These are phyloP conservation scores for Solen grandis DNA, from an alignment of 1,140 invertebrate species.

Conservation along the genomic window DNA sequence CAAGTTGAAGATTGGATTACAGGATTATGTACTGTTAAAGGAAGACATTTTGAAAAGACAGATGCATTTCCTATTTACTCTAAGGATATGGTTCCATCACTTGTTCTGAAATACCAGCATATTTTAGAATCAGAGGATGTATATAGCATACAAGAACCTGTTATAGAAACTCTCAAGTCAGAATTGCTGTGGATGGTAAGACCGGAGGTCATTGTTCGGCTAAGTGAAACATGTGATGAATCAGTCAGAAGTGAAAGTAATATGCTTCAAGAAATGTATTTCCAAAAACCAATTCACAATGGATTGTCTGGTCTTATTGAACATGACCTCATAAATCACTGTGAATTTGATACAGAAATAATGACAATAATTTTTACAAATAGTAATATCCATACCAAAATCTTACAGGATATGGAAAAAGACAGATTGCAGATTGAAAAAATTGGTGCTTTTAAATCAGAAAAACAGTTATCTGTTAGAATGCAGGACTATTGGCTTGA, in stretches of 20 bases:
- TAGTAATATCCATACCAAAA: constrained; percentile 52
- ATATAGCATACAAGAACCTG: no score
- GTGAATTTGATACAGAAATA: no score
- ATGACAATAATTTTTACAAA: constrained; percentile 57
- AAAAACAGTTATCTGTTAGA: constrained; percentile 60
- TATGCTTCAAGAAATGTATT: constrained; percentile 49
- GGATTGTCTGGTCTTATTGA: constrained; percentile 47
- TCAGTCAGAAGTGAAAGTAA: no score
- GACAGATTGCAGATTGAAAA: constrained; percentile 48
- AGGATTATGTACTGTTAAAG: constrained; percentile 25
- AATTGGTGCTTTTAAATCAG: constrained; percentile 65
- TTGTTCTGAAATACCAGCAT: constrained; percentile 56
- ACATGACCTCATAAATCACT: not conserved
- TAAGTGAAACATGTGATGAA: no score
- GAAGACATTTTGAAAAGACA: constrained; percentile 17
- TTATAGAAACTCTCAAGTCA: no score
- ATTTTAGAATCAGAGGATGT: not conserved
- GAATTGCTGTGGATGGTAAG: no score
- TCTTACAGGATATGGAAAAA: not conserved
- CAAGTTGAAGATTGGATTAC: constrained; percentile 17
- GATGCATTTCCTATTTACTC: constrained; percentile 57
- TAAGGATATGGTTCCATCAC: constrained; percentile 56
- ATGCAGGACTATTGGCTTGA: constrained; percentile 59
- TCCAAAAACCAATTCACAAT: constrained; percentile 59
- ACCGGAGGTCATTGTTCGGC: no score